Percentiles rank a stretch among this genome's conserved stretches.
phyloP scores from a whole-genome alignment of 2,888 invertebrate species.

The Drosophila barbarae region DNA sequence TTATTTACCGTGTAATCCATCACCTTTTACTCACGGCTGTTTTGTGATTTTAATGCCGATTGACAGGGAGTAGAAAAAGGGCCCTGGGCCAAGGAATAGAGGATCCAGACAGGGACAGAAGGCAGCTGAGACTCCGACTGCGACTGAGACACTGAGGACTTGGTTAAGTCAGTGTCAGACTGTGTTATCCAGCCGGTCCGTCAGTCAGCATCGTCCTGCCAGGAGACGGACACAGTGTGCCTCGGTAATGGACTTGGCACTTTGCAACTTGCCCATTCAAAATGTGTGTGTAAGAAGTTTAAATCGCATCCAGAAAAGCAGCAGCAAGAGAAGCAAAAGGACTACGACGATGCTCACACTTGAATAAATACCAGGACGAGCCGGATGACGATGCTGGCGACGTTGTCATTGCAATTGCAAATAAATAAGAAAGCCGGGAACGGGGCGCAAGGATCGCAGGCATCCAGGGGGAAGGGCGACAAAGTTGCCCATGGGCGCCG shows the following conservation, averaged over 20 bases:
- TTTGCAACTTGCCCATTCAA: conserved; percentile 72
- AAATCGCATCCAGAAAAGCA: conserved; percentile 62
- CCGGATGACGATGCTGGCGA: conserved; percentile 61
- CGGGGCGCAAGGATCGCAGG: conserved; percentile 38
- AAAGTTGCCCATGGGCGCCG: conserved; percentile 44
- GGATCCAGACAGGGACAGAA: conserved; percentile 29
- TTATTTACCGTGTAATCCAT: conserved; percentile 22
- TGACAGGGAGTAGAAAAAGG: conserved; percentile 52
- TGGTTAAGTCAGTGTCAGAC: conserved; percentile 43
- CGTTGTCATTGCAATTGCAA: conserved; percentile 70
- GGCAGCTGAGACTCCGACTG: conserved; percentile 2
- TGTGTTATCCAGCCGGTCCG: conserved; percentile 52
- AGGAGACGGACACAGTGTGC: conserved; percentile 30
- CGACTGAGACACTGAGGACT: conserved; percentile 26
- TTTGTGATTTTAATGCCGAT: conserved; percentile 73
- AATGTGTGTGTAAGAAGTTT: conserved; percentile 75
- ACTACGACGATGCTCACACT: conserved; percentile 65
- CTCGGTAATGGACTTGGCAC: conserved; percentile 70
- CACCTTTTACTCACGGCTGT: conserved; percentile 45
- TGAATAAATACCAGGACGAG: conserved; percentile 65
- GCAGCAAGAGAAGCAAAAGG: conserved; percentile 10
- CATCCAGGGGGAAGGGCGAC: conserved; percentile 41
- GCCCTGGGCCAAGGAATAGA: conserved; percentile 15
- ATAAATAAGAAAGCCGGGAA: conserved; percentile 65
- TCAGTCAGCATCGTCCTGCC: conserved; percentile 9